Conservation (phyloP, 2,113 vertebrate genomes). For the Hyperopisus bebe region DNA sequence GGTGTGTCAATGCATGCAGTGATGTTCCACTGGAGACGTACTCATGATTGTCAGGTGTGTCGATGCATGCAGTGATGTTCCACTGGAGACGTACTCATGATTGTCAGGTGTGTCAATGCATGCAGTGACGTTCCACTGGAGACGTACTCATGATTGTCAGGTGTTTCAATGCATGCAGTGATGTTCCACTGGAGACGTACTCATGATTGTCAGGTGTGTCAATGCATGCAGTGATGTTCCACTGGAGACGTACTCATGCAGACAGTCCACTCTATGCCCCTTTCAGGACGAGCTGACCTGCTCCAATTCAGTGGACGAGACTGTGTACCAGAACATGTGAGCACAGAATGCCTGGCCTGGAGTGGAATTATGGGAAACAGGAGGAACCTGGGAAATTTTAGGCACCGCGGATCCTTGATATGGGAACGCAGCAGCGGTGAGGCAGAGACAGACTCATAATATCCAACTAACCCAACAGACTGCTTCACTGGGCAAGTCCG, state of each 20-base stretch:
- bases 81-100: background rate
- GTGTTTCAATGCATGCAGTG: background rate
- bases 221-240: background rate
- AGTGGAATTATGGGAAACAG: background rate
- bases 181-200: background rate
- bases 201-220: background rate
- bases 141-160: background rate
- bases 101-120: background rate
- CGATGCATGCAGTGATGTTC: background rate
- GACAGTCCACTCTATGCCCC: background rate
- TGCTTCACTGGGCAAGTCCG: background rate
- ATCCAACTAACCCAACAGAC: background rate
- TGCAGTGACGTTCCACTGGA: background rate
- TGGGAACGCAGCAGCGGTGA: background rate
- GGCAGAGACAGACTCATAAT: background rate
- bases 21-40: background rate
- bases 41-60: background rate
- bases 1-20: background rate
- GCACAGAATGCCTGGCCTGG: background rate
- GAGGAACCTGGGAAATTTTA: background rate
- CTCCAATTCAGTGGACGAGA: conserved; percentile 29
- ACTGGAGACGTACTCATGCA: background rate
- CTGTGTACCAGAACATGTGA: conserved; percentile 56
- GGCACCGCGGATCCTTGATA: background rate
- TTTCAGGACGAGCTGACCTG: conserved; percentile 28